These are phyloP conservation scores for Salvelinus alpinus DNA, from an alignment of 2,113 vertebrate genomes.

Conservation along the genomic window DNA sequence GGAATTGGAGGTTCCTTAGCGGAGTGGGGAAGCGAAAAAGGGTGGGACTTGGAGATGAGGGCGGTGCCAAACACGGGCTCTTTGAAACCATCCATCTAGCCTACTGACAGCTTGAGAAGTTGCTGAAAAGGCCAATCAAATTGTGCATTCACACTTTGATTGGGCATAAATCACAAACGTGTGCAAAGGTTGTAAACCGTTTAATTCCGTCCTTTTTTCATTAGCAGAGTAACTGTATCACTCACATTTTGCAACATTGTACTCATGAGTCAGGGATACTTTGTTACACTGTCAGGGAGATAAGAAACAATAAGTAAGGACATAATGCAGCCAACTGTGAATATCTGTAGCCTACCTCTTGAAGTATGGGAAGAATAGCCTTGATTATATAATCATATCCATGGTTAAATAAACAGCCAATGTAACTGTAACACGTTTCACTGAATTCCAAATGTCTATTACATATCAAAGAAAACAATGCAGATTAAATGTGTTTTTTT, in stretches of 20 bases:
- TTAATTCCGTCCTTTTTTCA: background rate
- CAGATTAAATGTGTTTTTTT: too few relatives aligned
- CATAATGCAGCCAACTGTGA: background rate
- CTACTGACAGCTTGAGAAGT: background rate
- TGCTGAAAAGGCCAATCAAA: background rate
- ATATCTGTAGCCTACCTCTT: background rate
- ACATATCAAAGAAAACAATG: too few relatives aligned
- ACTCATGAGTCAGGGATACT: background rate
- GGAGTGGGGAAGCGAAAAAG: conserved; percentile 3
- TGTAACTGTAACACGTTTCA: too few relatives aligned
- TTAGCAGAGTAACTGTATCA: background rate
- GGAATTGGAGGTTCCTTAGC: conserved; percentile 42
- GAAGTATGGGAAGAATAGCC: background rate
- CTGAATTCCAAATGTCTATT: too few relatives aligned
- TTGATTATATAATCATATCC: background rate
- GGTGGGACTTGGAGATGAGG: conserved; percentile 26
- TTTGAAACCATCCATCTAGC: background rate
- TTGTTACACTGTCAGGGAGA: background rate
- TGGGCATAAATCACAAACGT: background rate
- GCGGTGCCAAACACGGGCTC: background rate
- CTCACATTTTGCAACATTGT: background rate
- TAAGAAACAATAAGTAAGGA: background rate
- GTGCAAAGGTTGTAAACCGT: background rate
- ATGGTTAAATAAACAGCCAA: background rate
- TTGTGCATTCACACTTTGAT: background rate